Evolutionary conservation across 2,888 invertebrate species (phyloP).

Genomic region (Drosophila engyochracea): DNA sequence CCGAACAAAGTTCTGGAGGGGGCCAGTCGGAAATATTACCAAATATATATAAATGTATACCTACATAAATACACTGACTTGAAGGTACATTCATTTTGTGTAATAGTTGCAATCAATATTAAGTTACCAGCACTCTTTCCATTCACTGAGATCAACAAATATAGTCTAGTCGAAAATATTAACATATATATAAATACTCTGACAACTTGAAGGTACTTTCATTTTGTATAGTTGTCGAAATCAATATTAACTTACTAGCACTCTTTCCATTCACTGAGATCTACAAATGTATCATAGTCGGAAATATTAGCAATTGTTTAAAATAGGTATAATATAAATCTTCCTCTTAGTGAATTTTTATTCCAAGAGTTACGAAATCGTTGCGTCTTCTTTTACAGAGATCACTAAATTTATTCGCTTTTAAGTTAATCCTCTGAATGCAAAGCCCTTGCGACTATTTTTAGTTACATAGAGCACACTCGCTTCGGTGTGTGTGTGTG

Average conservation of each 20-base stretch:
- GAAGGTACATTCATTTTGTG: conserved; percentile 15
- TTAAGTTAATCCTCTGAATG: conserved; percentile 2
- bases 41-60: conserved; percentile 63
- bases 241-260: not conserved
- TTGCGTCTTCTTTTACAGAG: not conserved
- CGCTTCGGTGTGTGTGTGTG: conserved; percentile 39
- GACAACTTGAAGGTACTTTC: not conserved
- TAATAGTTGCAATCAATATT: not conserved
- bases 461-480: conserved; percentile 32
- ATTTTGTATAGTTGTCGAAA: not conserved
- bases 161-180: conserved; percentile 61
- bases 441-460: not conserved
- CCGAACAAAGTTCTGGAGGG: conserved; percentile 10
- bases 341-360: not conserved
- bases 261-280: not conserved
- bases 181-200: conserved; percentile 53
- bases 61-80: conserved; percentile 33
- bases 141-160: not conserved
- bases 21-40: conserved; percentile 66
- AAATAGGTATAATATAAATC: not conserved
- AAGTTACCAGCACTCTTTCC: not conserved
- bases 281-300: conserved; percentile 26
- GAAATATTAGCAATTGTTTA: conserved; percentile 65
- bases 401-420: conserved; percentile 6
- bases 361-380: not conserved